Evolutionary conservation across 2,113 vertebrate genomes (phyloP), one percentile per base, ranked within the genome.

Genomic region (Heteronetta atricapilla): DNA sequence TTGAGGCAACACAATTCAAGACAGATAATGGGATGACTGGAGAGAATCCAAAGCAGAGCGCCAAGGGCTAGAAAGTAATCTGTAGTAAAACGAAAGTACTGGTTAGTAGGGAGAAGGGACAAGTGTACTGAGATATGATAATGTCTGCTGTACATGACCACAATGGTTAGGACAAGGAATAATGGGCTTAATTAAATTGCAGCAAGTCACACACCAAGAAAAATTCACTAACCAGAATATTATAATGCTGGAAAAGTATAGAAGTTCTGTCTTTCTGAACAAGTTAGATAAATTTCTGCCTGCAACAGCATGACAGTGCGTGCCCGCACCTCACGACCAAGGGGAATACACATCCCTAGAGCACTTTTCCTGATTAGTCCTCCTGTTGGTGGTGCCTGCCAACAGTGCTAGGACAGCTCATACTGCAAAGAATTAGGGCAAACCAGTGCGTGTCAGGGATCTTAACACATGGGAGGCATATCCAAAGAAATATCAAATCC

Each of bases 61-160:
- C 36, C 67, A 70, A 88, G n/a, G 20, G 62, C 91, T 92, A 95
- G 56, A 84, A 89, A 88, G 88, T 42, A 11, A 63, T 6, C 95
- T 94, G 94, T 56, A 70, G 69, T 38, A 11, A 93, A 77, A 79
- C 4, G 10, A 60, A 92, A 86, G 46, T 36, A 42, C 3, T 25
- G 60, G 48, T 94, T 93, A 84, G 69, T n/a, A 28, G 25, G 64
- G 46, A 36, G 36, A 36, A 69, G 36, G 48, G 28, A 31, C 0
- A 20, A 23, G 50, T 8, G 6, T 12, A 60, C 16, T 10, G 31
- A 77, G 40, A 59, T 25, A 28, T 4, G 15, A 14, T 3, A 8
- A 44, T 2, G 14, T 38, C 73, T 78, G 50, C 33, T 90, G 55
- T 40, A 34, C 18, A 2, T 58, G 38, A 68, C 40, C 63, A 81